Evolutionary conservation across 2,113 vertebrate genomes (phyloP), one percentile per base, ranked within the genome.

Genomic region (Melanotaenia duboulayi): DNA sequence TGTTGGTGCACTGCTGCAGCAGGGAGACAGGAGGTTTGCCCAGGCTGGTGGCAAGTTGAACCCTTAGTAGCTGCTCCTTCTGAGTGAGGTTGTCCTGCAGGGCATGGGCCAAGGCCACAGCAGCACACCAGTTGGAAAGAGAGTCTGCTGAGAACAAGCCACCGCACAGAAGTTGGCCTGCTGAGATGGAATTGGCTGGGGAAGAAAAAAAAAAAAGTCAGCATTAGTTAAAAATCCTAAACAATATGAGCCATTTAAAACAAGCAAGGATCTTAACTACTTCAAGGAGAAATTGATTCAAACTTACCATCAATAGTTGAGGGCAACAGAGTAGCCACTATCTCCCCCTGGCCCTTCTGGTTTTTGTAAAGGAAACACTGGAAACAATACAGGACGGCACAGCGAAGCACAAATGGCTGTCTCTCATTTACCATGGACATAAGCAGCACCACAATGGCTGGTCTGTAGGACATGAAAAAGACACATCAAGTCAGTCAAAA

Each of bases 371-470:
- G 89, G 78, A 98, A 99, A 89, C 98, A 99, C 91, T 99, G 97
- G 93, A 99, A 99, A 52, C 98, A 99, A 81, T 99, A 99, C 60
- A 99, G 96, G 35, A 99, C 97, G 0, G 98, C 97, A 54, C 98
- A 99, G 20, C 97, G 97, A 7, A 99, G 92, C 25, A 99, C 97
- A 11, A 99, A 99, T 0, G 98, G 97, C 83, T 99, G 98, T 60
- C 97, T 92, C 80, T 99, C 98, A 0, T 99, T 99, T 11, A 99
- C 97, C 98, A 99, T 99, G 78, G 98, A 99, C 97, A 99, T 97
- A 48, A 99, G 95, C 8, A 99, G 93, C 4, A 99, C 97, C 4
- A 99, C 98, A 0, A 99, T 99, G 0, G 97, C 97, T 1, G 98
- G 97, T 74, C 98, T 99, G 74, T 32, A 24, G 9, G 66, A 8